A percentile compares a stretch with the other conserved stretches of the same genome.
These are phyloP conservation scores for Poicephalus meyeri DNA, from an alignment of 2,113 vertebrate genomes.

Conservation along the genomic window DNA sequence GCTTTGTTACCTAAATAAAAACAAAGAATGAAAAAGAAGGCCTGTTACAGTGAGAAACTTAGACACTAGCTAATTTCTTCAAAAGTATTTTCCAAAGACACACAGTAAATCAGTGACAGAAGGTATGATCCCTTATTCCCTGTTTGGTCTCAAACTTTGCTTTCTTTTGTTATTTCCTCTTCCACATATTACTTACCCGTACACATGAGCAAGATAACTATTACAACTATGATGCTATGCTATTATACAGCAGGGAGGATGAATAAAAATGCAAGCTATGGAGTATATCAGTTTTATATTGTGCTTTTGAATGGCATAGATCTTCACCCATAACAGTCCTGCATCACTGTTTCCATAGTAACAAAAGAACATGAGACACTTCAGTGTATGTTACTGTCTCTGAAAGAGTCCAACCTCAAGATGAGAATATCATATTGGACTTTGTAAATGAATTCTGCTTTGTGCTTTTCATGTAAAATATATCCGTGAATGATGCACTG, in stretches of 20 bases:
- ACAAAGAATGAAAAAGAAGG: background rate
- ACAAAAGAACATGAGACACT: constrained; percentile 21
- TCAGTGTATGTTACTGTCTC: background rate
- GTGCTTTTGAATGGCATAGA: background rate
- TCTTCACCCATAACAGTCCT: constrained; percentile 25
- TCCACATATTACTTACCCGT: background rate
- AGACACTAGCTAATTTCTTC: background rate
- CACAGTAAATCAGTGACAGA: background rate
- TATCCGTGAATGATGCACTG: background rate
- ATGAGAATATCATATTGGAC: background rate
- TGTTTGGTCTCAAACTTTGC: background rate
- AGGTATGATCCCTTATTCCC: background rate
- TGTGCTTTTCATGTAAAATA: constrained; percentile 3
- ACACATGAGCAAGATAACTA: background rate
- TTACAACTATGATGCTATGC: background rate
- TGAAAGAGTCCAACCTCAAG: background rate
- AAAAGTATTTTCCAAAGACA: background rate
- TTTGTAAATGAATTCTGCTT: background rate
- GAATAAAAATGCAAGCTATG: constrained; percentile 10
- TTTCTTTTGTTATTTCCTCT: constrained; percentile 3
- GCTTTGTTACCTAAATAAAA: constrained; percentile 8
- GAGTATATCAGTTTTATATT: background rate
- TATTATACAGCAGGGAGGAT: background rate
- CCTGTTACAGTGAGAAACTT: background rate
- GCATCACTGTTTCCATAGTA: constrained; percentile 57